Evolutionary conservation across 92 coral and sea anemone genomes (phyloP), one percentile per base, ranked within the genome.

Genomic region (Meandrina meandrites): DNA sequence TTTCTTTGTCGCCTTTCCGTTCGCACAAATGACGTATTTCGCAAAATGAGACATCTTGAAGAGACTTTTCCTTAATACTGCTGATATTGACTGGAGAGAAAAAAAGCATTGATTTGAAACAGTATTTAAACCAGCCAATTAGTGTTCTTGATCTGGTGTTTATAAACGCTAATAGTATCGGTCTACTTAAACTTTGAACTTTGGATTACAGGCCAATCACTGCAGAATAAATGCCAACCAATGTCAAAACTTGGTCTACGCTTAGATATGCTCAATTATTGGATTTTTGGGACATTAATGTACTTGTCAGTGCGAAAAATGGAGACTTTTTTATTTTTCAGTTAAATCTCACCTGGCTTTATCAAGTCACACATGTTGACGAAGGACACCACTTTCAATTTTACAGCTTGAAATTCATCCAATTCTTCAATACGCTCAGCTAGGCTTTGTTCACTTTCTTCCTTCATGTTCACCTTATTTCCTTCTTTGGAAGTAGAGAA

Each of bases 1-100:
- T 85, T n/a, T 76, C 32, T 40, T 58, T 57, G 53, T 75, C 81
- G 19, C 24, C 76, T 4, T 62, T 80, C 48, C 81, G 88, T 58
- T 81, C 54, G 70, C 96, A 93, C 87, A 93, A 51, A 22, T 90
- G 80, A 60, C 62, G 76, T 68, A 93, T 64, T 73, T 83, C 51
- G 37, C 30, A 7, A 40, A 18, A 57, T 36, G 90, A 74, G 50
- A 79, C 77, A 75, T 86, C 89, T 56, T 31, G 27, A 16, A 15
- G 72, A 1, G 32, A 48, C 28, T 82, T 88, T 24, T 15, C 24
- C 66, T 84, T 87, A 34, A 93, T 19, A 51, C n/a, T 16, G 21
- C 13, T 15, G 17, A 75, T 34, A 34, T 86, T 37, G 18, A 84
- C 87, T 84, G 54, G 7, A 19, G 51, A 56, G 45, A 84, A 54